Conservation (phyloP, 2,888 invertebrate genomes). For the Cheilosia grossa region DNA sequence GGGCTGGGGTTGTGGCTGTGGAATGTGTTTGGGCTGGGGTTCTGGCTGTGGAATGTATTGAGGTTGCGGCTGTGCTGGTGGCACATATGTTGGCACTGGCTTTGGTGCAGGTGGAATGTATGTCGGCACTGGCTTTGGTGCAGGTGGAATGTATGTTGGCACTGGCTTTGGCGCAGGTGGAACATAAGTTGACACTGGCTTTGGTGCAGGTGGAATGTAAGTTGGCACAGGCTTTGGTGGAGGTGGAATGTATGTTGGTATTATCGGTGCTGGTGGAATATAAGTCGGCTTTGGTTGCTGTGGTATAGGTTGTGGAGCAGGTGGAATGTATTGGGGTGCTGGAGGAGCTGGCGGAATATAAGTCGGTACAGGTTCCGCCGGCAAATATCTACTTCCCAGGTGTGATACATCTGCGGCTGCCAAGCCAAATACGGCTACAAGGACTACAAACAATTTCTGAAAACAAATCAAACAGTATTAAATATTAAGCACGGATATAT, state of each 20-base stretch:
- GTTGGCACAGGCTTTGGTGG: conserved; percentile 12
- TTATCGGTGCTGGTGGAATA: no score
- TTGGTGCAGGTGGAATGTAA: conserved; percentile 40
- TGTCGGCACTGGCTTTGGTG: conserved; percentile 11
- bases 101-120: conserved; percentile 26
- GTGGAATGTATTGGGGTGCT: conserved; percentile 32
- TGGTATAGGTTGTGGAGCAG: no score
- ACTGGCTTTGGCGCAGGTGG: conserved; percentile 29
- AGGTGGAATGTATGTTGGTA: no score
- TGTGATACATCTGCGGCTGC: conserved; percentile 63
- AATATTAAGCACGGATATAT: not conserved
- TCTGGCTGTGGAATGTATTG: conserved; percentile 8
- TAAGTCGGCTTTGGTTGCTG: no score
- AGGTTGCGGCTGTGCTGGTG: conserved; percentile 34
- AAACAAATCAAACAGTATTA: conserved; percentile 5
- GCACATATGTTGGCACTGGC: conserved; percentile 42
- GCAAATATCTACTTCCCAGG: conserved; percentile 53
- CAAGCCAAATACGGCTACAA: conserved; percentile 51
- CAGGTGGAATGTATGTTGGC: conserved; percentile 35
- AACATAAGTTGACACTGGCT: conserved; percentile 4
- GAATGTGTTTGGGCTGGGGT: not conserved
- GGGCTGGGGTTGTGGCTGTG: conserved; percentile 6
- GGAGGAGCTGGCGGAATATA: conserved; percentile 17
- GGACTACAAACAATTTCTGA: conserved; percentile 61
- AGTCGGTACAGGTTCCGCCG: conserved; percentile 23